Evolutionary conservation across 2,797 vertebrate species (phyloP).

Genomic region (Lutjanus argentimaculatus): DNA sequence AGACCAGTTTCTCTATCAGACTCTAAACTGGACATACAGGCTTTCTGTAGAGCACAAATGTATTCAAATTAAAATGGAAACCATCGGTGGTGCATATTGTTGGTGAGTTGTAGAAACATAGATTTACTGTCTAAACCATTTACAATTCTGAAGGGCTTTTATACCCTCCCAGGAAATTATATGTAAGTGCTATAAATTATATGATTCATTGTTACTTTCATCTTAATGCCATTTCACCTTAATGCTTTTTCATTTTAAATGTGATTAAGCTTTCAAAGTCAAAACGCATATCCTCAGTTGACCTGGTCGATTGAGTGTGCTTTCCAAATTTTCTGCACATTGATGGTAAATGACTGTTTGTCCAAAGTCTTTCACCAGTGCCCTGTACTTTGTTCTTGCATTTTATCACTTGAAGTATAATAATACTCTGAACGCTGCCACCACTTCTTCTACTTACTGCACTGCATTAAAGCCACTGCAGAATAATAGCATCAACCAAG

Average conservation of each 20-base stretch:
- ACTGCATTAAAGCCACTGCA: no score
- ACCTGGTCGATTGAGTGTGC: conserved; percentile 11
- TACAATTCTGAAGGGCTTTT: conserved; percentile 60
- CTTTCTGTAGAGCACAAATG: conserved; percentile 31
- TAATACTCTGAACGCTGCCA: no score
- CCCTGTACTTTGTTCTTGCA: not conserved
- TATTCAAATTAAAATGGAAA: conserved; percentile 54
- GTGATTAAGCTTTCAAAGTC: conserved; percentile 58
- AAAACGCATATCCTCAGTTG: conserved; percentile 21
- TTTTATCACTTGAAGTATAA: no score
- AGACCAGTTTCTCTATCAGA: conserved; percentile 2
- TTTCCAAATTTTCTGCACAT: not conserved
- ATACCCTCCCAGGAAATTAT: conserved; percentile 55
- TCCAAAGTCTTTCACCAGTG: not conserved
- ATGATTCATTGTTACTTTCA: conserved; percentile 56
- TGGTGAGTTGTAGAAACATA: conserved; percentile 52
- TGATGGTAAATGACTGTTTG: not conserved
- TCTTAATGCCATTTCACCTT: conserved; percentile 53
- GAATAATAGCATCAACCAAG: no score
- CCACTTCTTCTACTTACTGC: no score
- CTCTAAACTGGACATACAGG: not conserved
- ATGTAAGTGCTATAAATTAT: conserved; percentile 66
- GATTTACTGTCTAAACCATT: conserved; percentile 60
- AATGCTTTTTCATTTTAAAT: conserved; percentile 63
- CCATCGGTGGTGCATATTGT: conserved; percentile 24